Evolutionary conservation across 2,888 invertebrate species (phyloP).

Genomic region (Halictus quadricinctus): DNA sequence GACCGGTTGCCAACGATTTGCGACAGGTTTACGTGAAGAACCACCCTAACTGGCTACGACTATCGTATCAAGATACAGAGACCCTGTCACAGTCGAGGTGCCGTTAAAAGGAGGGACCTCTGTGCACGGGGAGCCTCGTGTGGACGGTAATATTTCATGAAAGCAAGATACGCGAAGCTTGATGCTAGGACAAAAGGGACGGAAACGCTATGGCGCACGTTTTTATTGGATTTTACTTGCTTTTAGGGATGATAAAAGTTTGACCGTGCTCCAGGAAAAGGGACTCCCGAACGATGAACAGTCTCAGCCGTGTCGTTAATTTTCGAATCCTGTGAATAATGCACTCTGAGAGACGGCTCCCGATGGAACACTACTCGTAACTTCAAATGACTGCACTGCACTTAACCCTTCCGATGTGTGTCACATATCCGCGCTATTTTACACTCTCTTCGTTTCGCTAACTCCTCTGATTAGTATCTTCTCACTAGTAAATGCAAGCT

Average conservation of each 20-base stretch:
- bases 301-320: constrained; percentile 1
- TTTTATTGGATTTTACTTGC: constrained; percentile 9
- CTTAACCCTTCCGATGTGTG: not conserved
- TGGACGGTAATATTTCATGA: constrained; percentile 24
- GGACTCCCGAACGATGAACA: not conserved
- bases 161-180: not conserved
- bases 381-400: not conserved
- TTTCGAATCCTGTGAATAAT: constrained; percentile 7
- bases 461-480: not conserved
- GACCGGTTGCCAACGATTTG: constrained; percentile 70
- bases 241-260: not conserved
- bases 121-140: not conserved
- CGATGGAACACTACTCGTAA: not conserved
- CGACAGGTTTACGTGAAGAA: constrained; percentile 69
- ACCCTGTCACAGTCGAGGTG: constrained; percentile 42
- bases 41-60: constrained; percentile 64
- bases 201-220: not conserved
- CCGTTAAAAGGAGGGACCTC: constrained; percentile 36
- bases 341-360: not conserved
- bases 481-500: not conserved
- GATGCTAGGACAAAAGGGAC: not conserved
- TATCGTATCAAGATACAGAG: constrained; percentile 64
- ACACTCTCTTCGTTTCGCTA: not conserved
- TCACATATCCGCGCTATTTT: not conserved
- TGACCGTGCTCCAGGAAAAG: not conserved